Evolutionary conservation across 2,888 invertebrate species (phyloP), one percentile per base, ranked within the genome.

Genomic region (Cephus rjabovi): DNA sequence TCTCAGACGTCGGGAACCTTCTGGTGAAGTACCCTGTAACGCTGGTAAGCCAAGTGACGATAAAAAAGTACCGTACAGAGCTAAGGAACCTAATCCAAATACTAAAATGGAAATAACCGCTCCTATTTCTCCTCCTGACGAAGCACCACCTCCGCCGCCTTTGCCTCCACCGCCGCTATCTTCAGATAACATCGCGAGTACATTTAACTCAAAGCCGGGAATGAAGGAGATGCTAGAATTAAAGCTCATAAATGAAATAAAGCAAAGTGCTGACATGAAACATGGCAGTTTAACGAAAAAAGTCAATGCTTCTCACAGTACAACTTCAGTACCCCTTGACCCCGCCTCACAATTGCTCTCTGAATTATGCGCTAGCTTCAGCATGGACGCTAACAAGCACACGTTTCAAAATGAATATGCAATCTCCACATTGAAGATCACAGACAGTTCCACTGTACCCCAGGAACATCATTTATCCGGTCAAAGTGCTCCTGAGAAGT

Each of bases 221-320:
- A 95, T 96, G 93, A 97, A 97, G 87, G 97, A 97, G 90, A 96
- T 97, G 94, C 93, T 96, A 75, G 96, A 96, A 88, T 92, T 96
- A 75, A 96, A 96, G 89, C 92, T 96, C 35, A 96, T 97, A 74
- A 96, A 96, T 9, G 97, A 97, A 91, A 97, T 97, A 79, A 97
- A 96, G 90, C 96, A 96, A 89, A 93, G 95, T 77, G 95, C 95
- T 15, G 95, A 95, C 86, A 94, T 94, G 85, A 95, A 95, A 87
- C 93, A 93, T 79, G 93, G 93, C 79, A 93, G 93, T 80, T 88
- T 88, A 34, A 80, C 89, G 75, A 93, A 93, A 88, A 80, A 83
- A 37, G 86, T 85, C 33, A 85, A 76, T 69, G 35, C 81, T 4
- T 79, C 80, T 4, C 87, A 83, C 56, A 88, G 82, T 75, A 81